A percentile compares a stretch with the other conserved stretches of the same genome.
These are phyloP conservation scores for Pristis pectinata DNA, from an alignment of 2,797 vertebrate genomes.

Conservation along the genomic window DNA sequence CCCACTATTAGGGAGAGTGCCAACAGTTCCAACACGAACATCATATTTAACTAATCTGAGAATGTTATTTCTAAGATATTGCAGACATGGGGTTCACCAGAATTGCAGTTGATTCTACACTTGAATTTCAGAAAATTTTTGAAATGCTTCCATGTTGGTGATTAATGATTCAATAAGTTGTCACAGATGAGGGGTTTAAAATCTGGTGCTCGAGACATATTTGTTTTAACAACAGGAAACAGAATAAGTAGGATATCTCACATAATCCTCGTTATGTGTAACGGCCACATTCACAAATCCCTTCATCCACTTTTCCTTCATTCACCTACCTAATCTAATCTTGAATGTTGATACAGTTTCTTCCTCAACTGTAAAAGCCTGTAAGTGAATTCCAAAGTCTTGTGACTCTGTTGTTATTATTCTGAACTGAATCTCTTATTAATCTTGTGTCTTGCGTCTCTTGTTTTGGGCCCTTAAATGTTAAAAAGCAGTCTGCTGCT, in stretches of 20 bases:
- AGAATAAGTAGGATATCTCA: neutral
- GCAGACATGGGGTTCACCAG: neutral
- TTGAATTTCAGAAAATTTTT: neutral
- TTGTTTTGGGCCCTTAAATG: neutral
- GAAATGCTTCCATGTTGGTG: neutral
- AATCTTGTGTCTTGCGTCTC: neutral
- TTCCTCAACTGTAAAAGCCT: neutral
- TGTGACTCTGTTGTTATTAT: neutral
- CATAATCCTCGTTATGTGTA: neutral
- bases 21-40: neutral
- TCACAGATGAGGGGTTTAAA: neutral
- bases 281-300: neutral
- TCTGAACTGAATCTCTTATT: neutral
- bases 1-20: neutral
- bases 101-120: neutral
- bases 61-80: neutral
- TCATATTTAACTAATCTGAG: neutral
- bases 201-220: neutral
- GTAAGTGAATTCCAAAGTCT: neutral
- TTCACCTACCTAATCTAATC: neutral
- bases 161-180: neutral
- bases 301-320: neutral
- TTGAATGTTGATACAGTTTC: neutral
- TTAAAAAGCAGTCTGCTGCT: neutral
- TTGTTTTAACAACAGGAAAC: constrained; percentile 14